These are phyloP conservation scores for Monomorium pharaonis DNA, from an alignment of 1,140 invertebrate species.

Conservation along the genomic window DNA sequence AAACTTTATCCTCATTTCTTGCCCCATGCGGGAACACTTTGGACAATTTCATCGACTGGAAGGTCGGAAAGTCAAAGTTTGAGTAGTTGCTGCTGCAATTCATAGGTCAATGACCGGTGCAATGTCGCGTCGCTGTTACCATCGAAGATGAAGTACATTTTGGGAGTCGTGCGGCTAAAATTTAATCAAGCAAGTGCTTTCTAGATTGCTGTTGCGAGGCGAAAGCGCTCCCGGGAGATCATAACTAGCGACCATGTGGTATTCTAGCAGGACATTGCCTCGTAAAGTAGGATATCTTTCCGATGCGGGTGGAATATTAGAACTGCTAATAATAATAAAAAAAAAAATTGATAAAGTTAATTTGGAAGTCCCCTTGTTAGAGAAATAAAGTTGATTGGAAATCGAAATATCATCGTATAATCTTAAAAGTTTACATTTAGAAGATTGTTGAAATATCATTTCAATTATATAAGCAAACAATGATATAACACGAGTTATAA, in stretches of 20 bases:
- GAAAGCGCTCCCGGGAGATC: conserved; percentile 33
- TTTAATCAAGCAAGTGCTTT: conserved; percentile 46
- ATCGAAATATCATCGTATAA: neutral
- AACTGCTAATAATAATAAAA: neutral
- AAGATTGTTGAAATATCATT: neutral
- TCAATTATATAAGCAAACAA: neutral
- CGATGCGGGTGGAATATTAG: conserved; percentile 1
- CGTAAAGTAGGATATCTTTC: conserved; percentile 8
- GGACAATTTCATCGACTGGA: neutral
- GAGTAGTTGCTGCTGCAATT: conserved; percentile 10
- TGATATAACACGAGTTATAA: neutral
- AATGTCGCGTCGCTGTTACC: neutral
- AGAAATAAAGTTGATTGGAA: neutral
- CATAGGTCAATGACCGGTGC: conserved; percentile 8
- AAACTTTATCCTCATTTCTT: neutral
- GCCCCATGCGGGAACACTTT: neutral
- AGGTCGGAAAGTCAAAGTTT: neutral
- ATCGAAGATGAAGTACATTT: conserved; percentile 21
- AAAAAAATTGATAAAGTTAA: conserved; percentile 28
- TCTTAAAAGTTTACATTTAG: neutral
- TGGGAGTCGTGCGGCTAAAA: neutral
- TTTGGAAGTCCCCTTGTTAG: neutral
- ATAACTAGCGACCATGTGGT: neutral
- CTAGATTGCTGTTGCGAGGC: neutral
- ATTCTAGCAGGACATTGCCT: conserved; percentile 29